These are phyloP conservation scores for Pachyuromys duprasi DNA, from an alignment of 2,797 vertebrate species.

Conservation along the genomic window DNA sequence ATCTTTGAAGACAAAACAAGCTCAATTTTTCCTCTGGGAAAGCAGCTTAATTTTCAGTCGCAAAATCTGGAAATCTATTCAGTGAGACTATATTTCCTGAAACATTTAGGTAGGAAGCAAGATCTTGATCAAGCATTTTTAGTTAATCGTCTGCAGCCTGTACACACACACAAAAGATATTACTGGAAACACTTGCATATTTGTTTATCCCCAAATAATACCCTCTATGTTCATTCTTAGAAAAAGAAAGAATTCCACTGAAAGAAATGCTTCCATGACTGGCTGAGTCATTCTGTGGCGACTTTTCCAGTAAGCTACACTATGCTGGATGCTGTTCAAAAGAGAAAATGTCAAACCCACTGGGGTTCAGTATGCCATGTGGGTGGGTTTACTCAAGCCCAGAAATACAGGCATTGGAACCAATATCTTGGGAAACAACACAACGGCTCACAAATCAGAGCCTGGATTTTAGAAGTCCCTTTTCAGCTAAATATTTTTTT, in stretches of 20 bases:
- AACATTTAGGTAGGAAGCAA: constrained; percentile 66
- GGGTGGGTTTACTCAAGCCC: constrained; percentile 83
- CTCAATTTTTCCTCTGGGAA: background rate
- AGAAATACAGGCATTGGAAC: constrained; percentile 78
- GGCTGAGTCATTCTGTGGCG: constrained; percentile 67
- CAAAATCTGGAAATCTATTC: constrained; percentile 51
- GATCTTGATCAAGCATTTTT: constrained; percentile 63
- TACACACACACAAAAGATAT: background rate
- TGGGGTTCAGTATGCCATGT: constrained; percentile 75
- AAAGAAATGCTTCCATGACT: constrained; percentile 61
- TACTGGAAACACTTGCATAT: constrained; percentile 73
- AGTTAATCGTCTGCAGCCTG: constrained; percentile 52
- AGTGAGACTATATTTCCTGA: constrained; percentile 57
- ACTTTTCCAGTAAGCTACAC: constrained; percentile 80
- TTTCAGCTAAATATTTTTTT: constrained; percentile 14
- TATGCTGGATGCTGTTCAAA: constrained; percentile 72
- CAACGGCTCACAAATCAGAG: constrained; percentile 53
- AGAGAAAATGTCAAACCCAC: constrained; percentile 81
- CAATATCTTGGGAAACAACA: constrained; percentile 5
- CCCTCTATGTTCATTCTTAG: constrained; percentile 58
- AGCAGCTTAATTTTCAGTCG: constrained; percentile 21
- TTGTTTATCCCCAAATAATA: constrained; percentile 76
- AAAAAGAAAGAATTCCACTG: constrained; percentile 67
- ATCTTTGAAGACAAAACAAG: constrained; percentile 54
- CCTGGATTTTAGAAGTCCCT: constrained; percentile 66